Evolutionary conservation across 1,140 invertebrate species (phyloP).

Genomic region (Sweltsa coloradensis): DNA sequence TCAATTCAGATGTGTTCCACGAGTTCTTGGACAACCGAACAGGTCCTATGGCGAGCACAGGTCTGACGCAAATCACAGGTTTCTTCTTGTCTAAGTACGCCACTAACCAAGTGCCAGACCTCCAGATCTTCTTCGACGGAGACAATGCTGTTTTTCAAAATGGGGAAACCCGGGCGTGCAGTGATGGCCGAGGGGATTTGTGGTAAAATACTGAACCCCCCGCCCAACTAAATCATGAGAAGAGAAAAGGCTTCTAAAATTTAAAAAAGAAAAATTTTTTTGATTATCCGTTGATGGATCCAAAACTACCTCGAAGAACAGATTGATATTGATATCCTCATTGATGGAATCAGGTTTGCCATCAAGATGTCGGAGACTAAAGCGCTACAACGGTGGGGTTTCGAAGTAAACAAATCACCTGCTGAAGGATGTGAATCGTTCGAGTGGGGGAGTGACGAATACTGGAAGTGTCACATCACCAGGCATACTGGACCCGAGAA

Average conservation of each 20-base stretch:
- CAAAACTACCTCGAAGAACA: slow-evolving; percentile 43
- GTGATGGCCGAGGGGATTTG: slow-evolving; percentile 22
- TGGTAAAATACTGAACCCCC: neutral
- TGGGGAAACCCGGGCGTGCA: slow-evolving; percentile 27
- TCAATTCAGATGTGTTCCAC: neutral
- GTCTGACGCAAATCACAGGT: slow-evolving; percentile 31
- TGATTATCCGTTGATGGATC: slow-evolving; percentile 51
- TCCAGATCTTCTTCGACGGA: slow-evolving; percentile 28
- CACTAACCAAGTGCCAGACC: slow-evolving; percentile 17
- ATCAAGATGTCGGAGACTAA: slow-evolving; percentile 52
- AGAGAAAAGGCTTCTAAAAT: slow-evolving; percentile 27
- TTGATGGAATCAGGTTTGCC: slow-evolving; percentile 47
- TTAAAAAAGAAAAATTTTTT: slow-evolving; percentile 40
- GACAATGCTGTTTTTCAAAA: slow-evolving; percentile 28
- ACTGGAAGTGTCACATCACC: slow-evolving; percentile 67
- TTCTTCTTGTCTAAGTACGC: slow-evolving; percentile 20
- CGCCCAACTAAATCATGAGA: slow-evolving; percentile 1
- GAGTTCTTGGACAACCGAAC: slow-evolving; percentile 20
- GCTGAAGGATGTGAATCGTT: slow-evolving; percentile 57
- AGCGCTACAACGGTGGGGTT: slow-evolving; percentile 48
- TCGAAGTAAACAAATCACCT: slow-evolving; percentile 54
- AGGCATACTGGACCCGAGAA: slow-evolving; percentile 68
- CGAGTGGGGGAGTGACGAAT: slow-evolving; percentile 59
- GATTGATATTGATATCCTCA: slow-evolving; percentile 33
- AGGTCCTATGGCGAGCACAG: slow-evolving; percentile 33